Percentiles rank a stretch among this genome's conserved stretches.
Evolutionary conservation across 2,888 invertebrate species (phyloP).

Genomic region (Scaptomyza caliginosa): DNA sequence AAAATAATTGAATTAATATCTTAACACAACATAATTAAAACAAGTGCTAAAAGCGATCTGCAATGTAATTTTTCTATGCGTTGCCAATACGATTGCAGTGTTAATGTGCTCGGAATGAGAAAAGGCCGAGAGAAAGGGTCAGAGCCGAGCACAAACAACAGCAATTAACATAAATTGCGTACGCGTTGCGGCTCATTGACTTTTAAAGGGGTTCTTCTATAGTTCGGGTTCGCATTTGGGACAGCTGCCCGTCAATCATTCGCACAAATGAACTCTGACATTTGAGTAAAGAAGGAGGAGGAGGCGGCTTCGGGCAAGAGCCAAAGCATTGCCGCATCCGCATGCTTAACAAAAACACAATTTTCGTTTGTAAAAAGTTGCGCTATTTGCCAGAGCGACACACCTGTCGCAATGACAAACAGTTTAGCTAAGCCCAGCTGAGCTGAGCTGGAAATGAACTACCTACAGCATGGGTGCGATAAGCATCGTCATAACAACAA

Average conservation of each 20-base stretch:
- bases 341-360: slow-evolving; percentile 1
- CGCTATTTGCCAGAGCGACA: slow-evolving; percentile 25
- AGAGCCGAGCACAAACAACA: slow-evolving; percentile 23
- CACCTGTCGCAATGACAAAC: slow-evolving; percentile 62
- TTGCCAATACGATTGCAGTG: background rate
- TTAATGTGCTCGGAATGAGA: background rate
- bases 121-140: background rate
- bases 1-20: too few species aligned
- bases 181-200: slow-evolving; percentile 58
- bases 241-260: slow-evolving; percentile 62
- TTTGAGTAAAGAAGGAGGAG: slow-evolving; percentile 25
- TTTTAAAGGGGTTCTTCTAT: slow-evolving; percentile 51
- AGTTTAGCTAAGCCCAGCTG: slow-evolving; percentile 11
- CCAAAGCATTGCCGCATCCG: slow-evolving; percentile 11
- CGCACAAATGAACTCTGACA: slow-evolving; percentile 64
- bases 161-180: slow-evolving; percentile 68
- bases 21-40: too few species aligned
- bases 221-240: slow-evolving; percentile 32
- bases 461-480: slow-evolving; percentile 50
- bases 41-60: too few species aligned
- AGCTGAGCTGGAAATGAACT: background rate
- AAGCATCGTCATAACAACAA: slow-evolving; percentile 62
- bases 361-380: slow-evolving; percentile 6
- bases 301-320: background rate
- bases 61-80: background rate